These are phyloP conservation scores for Alca torda DNA, from an alignment of 2,797 vertebrate genomes.

Conservation along the genomic window DNA sequence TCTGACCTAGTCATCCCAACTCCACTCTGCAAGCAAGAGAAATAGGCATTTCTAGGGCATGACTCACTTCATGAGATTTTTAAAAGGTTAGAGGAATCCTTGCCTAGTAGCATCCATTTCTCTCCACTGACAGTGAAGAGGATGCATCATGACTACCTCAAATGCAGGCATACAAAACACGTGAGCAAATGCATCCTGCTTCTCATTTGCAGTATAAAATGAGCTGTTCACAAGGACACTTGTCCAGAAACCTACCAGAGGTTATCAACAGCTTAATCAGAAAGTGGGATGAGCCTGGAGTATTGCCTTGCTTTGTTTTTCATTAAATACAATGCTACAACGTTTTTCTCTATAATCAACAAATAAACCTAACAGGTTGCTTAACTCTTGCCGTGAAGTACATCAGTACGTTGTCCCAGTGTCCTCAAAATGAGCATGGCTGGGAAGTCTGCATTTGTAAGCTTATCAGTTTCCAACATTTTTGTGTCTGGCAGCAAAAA, in stretches of 20 bases:
- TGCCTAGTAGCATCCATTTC: not conserved
- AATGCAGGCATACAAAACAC: not conserved
- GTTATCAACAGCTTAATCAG: not conserved
- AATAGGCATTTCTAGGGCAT: not conserved
- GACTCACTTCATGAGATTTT: not conserved
- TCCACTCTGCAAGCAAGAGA: not conserved
- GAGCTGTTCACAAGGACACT: not conserved
- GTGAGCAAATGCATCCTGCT: not conserved
- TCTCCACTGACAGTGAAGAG: not conserved
- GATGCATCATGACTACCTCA: not conserved
- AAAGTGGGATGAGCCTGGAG: not conserved
- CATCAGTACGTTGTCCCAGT: not conserved
- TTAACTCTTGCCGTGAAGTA: not conserved
- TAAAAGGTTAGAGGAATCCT: constrained; percentile 6
- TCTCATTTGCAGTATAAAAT: not conserved
- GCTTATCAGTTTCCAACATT: not conserved
- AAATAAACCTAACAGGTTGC: not conserved
- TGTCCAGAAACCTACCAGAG: not conserved
- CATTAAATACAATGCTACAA: not conserved
- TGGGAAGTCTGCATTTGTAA: not conserved
- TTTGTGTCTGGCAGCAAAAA: not conserved
- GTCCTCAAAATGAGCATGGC: not conserved
- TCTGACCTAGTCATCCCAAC: not conserved
- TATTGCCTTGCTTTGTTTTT: not conserved
- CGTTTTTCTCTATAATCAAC: not conserved